These are phyloP conservation scores for Umimayanthus chanpuru DNA, from an alignment of 92 coral and sea anemone genomes.

Conservation along the genomic window DNA sequence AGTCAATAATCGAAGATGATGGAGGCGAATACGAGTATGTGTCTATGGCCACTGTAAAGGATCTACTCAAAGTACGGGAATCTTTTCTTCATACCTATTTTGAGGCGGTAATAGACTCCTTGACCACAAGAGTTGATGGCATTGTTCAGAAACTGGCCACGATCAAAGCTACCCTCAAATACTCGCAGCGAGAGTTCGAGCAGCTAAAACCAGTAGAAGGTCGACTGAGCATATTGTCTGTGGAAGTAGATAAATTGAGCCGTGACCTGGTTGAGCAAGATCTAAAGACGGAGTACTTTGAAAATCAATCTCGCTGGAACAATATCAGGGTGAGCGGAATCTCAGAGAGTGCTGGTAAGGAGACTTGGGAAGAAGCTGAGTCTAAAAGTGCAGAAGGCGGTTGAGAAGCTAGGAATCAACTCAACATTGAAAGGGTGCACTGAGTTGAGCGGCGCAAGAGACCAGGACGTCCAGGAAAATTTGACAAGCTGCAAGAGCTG, in stretches of 20 bases:
- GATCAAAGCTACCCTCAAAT: constrained; percentile 17
- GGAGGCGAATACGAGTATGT: constrained; percentile 10
- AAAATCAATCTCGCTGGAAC: constrained; percentile 24
- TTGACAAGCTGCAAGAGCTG: constrained; percentile 4
- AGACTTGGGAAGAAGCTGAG: constrained; percentile 29
- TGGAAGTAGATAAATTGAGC: constrained; percentile 31
- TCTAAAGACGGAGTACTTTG: constrained; percentile 29
- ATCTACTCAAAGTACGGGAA: constrained; percentile 21
- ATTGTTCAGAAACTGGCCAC: constrained; percentile 29
- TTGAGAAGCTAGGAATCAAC: constrained; percentile 28
- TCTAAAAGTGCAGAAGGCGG: constrained; percentile 27
- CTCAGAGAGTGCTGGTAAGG: constrained; percentile 27
- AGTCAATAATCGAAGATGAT: neutral
- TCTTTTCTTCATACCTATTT: constrained; percentile 19
- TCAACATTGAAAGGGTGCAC: constrained; percentile 30
- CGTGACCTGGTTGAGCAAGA: constrained; percentile 26
- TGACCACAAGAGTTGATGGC: constrained; percentile 18
- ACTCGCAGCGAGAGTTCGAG: constrained; percentile 28
- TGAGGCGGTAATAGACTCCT: constrained; percentile 9
- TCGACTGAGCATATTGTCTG: constrained; percentile 14
- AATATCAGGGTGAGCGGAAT: constrained; percentile 8
- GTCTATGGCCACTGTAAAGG: constrained; percentile 22
- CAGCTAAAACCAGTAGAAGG: constrained; percentile 26
- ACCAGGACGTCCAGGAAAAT: constrained; percentile 15
- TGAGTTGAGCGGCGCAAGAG: constrained; percentile 26